Evolutionary conservation across 2,888 invertebrate species (phyloP).

Genomic region (Alsophila aescularia): DNA sequence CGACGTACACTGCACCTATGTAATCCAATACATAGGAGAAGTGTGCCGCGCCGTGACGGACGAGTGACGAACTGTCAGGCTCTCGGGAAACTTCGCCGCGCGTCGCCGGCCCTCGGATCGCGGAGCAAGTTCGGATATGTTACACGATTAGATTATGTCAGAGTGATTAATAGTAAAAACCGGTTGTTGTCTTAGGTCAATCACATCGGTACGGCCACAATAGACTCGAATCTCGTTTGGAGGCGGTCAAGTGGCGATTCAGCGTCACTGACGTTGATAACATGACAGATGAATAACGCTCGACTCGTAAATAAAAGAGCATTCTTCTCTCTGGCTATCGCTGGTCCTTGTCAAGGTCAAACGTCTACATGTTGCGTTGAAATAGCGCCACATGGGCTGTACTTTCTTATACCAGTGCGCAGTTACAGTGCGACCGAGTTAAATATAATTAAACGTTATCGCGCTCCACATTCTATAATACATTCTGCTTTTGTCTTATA

Average conservation of each 20-base stretch:
- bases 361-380: slow-evolving; percentile 7
- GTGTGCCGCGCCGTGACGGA: slow-evolving; percentile 74
- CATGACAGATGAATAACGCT: slow-evolving; percentile 26
- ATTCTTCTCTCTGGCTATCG: slow-evolving; percentile 10
- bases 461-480: too few relatives aligned
- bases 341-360: slow-evolving; percentile 24
- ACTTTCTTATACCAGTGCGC: not conserved
- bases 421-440: too few relatives aligned
- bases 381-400: slow-evolving; percentile 1
- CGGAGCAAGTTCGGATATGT: slow-evolving; percentile 53
- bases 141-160: slow-evolving; percentile 72
- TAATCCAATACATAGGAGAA: slow-evolving; percentile 72
- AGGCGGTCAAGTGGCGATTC: slow-evolving; percentile 53
- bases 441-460: too few relatives aligned
- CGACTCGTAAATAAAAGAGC: slow-evolving; percentile 17
- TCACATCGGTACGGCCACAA: slow-evolving; percentile 55
- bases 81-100: slow-evolving; percentile 63
- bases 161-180: slow-evolving; percentile 67
- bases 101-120: slow-evolving; percentile 49
- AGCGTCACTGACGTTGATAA: slow-evolving; percentile 31
- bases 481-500: too few relatives aligned
- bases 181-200: slow-evolving; percentile 69
- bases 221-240: slow-evolving; percentile 45
- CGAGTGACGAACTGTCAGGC: slow-evolving; percentile 79
- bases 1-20: slow-evolving; percentile 72